Percentiles rank a stretch among this genome's conserved stretches.
phyloP scores from a whole-genome alignment of 1,140 invertebrate genomes.

The Papilio machaon region DNA sequence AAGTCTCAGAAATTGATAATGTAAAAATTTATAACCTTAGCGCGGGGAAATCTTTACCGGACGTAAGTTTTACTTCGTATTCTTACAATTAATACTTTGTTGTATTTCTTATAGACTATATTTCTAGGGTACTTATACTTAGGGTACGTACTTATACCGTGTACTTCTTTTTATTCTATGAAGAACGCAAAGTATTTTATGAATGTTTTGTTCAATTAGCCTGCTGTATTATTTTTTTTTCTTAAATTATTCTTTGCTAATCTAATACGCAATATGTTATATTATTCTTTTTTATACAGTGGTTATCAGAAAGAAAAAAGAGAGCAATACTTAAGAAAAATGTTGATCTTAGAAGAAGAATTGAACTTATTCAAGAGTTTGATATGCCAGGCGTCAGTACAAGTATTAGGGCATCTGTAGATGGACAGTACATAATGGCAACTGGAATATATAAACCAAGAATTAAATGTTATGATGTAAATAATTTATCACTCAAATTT shows the following conservation, averaged over 20 bases:
- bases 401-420: slow-evolving; percentile 92
- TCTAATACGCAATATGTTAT: background rate
- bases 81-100: background rate
- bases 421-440: slow-evolving; percentile 96
- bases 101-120: background rate
- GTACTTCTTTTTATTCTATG: background rate
- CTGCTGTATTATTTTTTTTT: background rate
- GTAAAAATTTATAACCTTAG: slow-evolving; percentile 99
- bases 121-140: no score
- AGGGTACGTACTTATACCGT: background rate
- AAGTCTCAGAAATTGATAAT: slow-evolving; percentile 94
- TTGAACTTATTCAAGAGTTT: slow-evolving; percentile 99
- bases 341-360: slow-evolving; percentile 93
- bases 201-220: background rate
- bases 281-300: slow-evolving; percentile 83
- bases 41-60: slow-evolving; percentile 97
- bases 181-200: background rate
- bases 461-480: slow-evolving; percentile 97
- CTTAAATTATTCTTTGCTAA: background rate
- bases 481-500: slow-evolving; percentile 98
- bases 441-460: slow-evolving; percentile 98
- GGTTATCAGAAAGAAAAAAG: slow-evolving; percentile 95
- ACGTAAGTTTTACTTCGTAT: slow-evolving; percentile 86
- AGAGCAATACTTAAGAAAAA: slow-evolving; percentile 94
- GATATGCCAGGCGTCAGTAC: slow-evolving; percentile 98